phyloP scores from a whole-genome alignment of 2,888 invertebrate species.

The Syrista parreyssii region DNA sequence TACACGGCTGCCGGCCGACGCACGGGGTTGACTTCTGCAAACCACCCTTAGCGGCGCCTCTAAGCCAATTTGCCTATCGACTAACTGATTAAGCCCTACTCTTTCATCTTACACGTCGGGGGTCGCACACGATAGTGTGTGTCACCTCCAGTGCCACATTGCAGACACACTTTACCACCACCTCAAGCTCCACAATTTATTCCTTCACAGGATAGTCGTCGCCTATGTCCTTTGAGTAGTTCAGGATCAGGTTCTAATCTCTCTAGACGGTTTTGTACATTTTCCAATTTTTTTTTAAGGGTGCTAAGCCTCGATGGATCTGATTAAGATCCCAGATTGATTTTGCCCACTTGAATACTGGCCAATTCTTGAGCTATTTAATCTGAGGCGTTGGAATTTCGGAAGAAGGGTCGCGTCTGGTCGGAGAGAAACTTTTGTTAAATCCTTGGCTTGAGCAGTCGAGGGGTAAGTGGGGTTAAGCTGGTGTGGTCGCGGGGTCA shows the following conservation, averaged over 20 bases:
- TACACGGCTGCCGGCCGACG: constrained; percentile 32
- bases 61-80: constrained; percentile 67
- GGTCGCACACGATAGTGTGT: too few relatives aligned
- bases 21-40: constrained; percentile 43
- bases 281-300: too few relatives aligned
- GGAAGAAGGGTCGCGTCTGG: too few relatives aligned
- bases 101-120: constrained; percentile 39
- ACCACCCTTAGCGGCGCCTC: constrained; percentile 57
- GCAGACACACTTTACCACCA: neutral
- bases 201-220: too few relatives aligned
- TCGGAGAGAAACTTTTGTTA: constrained; percentile 42
- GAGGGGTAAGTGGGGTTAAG: constrained; percentile 60
- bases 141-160: neutral
- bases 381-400: too few relatives aligned
- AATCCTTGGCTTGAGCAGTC: constrained; percentile 50
- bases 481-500: constrained; percentile 58
- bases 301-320: too few relatives aligned
- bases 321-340: too few relatives aligned
- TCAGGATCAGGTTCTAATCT: too few relatives aligned
- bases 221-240: too few relatives aligned
- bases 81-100: constrained; percentile 66
- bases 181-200: neutral
- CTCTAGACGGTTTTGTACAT: too few relatives aligned
- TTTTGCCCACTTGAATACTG: too few relatives aligned
- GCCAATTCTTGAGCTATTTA: too few relatives aligned